Evolutionary conservation across 2,113 vertebrate species (phyloP), one percentile per base, ranked within the genome.

Genomic region (Cyanistes caeruleus): DNA sequence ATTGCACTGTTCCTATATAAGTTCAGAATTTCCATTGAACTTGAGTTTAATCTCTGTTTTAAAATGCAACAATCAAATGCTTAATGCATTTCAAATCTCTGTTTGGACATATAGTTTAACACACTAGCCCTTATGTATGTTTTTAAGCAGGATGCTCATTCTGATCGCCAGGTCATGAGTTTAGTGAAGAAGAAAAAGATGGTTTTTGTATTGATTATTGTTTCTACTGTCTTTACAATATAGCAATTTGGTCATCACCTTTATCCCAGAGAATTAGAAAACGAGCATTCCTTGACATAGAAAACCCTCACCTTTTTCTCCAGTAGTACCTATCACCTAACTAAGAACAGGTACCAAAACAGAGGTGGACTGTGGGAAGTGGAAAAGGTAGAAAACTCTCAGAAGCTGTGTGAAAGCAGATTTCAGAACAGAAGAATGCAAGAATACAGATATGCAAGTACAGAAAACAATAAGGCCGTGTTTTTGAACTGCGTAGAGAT

Each of bases 171-270:
- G 5, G 2, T 1, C 10, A 3, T 35, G 9, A 17, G 6, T 7
- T 87, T 31, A 74, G 31, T 25, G 25, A 92, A 68, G 17, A 86
- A 76, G 4, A 13, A 75, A 49, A 39, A 49, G 24, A 10, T 4
- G 3, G 0, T 22, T 4, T 10, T 65, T 1, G 0, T n/a, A 10
- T 31, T n/a, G 4, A 55, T 64, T 52, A 60, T 56, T 81, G 8
- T 13, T 89, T n/a, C 51, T 74, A 23, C 4, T 5, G 4, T 41
- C 28, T 62, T 77, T 37, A n/a, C 4, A 8, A 51, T 21, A 23
- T 24, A 53, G 43, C 28, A 67, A 78, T 84, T 49, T 10, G 63
- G 7, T 51, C 6, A 3, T 28, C 43, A 53, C 7, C 15, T 62
- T 78, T 63, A 9, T 62, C 15, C 10, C 9, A 56, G 19, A 64